A percentile compares a stretch with the other conserved stretches of the same genome.
Conservation (phyloP, 2,113 vertebrate genomes). For the Equus przewalskii region DNA sequence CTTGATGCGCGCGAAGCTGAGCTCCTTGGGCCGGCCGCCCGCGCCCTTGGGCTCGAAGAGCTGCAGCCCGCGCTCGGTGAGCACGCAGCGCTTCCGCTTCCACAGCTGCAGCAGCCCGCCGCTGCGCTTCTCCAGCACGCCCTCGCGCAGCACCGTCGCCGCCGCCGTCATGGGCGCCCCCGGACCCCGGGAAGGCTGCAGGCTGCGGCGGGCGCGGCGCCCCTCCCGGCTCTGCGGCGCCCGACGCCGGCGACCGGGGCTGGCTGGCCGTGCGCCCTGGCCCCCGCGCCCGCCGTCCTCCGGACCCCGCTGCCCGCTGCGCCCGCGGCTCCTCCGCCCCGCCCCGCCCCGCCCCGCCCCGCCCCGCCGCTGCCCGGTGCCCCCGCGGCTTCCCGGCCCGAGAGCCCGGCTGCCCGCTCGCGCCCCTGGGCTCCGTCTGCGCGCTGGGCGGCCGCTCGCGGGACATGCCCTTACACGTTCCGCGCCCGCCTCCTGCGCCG, state of each 20-base stretch:
- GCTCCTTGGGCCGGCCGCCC: conserved; percentile 91
- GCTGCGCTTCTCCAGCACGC: conserved; percentile 96
- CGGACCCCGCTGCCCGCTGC: background rate
- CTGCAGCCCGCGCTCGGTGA: conserved; percentile 94
- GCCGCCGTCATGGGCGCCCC: conserved; percentile 87
- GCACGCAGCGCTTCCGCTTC: conserved; percentile 96
- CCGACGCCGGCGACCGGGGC: background rate
- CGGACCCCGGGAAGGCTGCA: conserved; percentile 44
- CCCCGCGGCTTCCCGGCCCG: background rate
- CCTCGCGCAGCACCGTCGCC: conserved; percentile 91
- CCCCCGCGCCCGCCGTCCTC: background rate
- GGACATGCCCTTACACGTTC: conserved; percentile 94
- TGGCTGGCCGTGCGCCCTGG: background rate
- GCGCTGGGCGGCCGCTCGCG: conserved; percentile 76
- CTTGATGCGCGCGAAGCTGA: conserved; percentile 93
- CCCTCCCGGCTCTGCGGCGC: background rate
- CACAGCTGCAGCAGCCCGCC: conserved; percentile 96
- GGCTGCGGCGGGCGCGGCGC: conserved; percentile 64
- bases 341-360: background rate
- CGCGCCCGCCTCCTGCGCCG: conserved; percentile 81
- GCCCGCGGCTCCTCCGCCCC: background rate
- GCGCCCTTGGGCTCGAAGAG: conserved; percentile 89
- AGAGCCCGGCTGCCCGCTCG: background rate
- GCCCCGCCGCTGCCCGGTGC: background rate
- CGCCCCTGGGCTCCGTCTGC: conserved; percentile 29